phyloP scores from a whole-genome alignment of 2,797 vertebrate genomes.

The Mormyrops attenuatus region DNA sequence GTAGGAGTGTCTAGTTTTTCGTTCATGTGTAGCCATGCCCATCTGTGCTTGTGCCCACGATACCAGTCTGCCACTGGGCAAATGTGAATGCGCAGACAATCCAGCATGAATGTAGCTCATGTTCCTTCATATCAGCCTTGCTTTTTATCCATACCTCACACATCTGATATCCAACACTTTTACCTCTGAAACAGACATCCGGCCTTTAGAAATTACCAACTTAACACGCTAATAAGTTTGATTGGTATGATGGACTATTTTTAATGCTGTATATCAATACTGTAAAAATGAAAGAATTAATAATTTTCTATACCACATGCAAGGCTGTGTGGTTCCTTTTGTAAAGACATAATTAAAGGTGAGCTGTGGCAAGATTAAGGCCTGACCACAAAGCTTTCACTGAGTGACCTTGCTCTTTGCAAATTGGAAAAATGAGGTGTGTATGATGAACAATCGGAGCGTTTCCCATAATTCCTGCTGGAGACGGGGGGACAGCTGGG shows the following conservation, averaged over 20 bases:
- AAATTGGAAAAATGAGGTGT: neutral
- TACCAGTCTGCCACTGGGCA: neutral
- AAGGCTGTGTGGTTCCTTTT: neutral
- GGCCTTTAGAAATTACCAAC: neutral
- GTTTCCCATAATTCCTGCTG: conserved; percentile 10
- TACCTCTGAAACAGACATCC: neutral
- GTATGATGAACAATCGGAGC: neutral
- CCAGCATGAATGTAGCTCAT: neutral
- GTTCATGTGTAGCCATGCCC: neutral
- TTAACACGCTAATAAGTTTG: neutral
- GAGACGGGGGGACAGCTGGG: neutral
- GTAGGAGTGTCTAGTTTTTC: neutral
- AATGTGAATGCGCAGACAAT: neutral
- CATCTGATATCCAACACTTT: neutral
- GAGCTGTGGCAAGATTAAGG: neutral
- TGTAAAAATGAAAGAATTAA: neutral
- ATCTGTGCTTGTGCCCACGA: neutral
- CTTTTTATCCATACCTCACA: neutral
- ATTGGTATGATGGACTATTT: neutral
- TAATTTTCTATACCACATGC: neutral
- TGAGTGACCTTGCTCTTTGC: neutral
- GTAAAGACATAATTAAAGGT: neutral
- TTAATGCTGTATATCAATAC: neutral
- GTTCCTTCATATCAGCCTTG: neutral
- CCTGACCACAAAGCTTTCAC: neutral